A percentile compares a stretch with the other conserved stretches of the same genome.
phyloP scores from a whole-genome alignment of 2,888 invertebrate species.

The Drosophila pegasa region DNA sequence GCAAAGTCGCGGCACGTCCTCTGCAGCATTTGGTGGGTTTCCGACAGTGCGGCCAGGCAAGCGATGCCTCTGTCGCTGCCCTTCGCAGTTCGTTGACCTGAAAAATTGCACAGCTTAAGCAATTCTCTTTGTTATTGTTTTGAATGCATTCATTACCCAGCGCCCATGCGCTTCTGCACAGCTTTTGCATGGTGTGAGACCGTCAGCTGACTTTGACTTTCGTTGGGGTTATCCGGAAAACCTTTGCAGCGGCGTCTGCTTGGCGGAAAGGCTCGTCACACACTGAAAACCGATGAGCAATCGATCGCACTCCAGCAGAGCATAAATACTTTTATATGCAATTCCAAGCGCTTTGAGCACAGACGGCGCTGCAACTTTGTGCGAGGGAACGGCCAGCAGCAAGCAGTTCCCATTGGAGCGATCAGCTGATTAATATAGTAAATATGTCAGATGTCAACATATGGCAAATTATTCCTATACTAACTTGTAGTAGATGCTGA shows the following conservation, averaged over 20 bases:
- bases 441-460: no score
- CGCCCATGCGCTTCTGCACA: constrained; percentile 37
- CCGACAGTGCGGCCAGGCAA: constrained; percentile 90
- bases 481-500: no score
- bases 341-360: constrained; percentile 24
- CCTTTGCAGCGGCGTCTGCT: constrained; percentile 18
- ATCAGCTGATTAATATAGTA: neutral
- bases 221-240: constrained; percentile 3
- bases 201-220: neutral
- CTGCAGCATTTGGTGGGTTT: constrained; percentile 95
- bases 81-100: constrained; percentile 57
- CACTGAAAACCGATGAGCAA: constrained; percentile 32
- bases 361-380: constrained; percentile 6
- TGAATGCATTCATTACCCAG: constrained; percentile 47
- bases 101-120: neutral
- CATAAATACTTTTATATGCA: constrained; percentile 51
- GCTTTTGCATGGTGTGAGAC: constrained; percentile 52
- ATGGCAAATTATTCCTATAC: no score
- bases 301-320: constrained; percentile 12
- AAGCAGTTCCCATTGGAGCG: neutral
- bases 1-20: constrained; percentile 96
- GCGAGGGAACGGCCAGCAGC: neutral
- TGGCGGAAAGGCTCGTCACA: constrained; percentile 23
- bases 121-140: constrained; percentile 6
- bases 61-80: constrained; percentile 87